phyloP scores from a whole-genome alignment of 1,140 invertebrate genomes.

The Prorops nasuta region DNA sequence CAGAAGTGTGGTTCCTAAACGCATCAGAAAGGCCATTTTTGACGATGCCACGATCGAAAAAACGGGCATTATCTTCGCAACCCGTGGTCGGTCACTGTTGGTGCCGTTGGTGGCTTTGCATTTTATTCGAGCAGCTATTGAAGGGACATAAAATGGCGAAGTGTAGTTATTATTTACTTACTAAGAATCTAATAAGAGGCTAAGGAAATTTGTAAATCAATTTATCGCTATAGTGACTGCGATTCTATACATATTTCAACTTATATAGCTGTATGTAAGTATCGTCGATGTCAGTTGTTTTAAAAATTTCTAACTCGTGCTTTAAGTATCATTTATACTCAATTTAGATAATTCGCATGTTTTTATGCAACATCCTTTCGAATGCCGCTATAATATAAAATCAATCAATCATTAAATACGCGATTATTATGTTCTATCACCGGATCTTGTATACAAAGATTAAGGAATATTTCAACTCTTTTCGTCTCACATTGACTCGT shows the following conservation, averaged over 20 bases:
- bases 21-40: no score
- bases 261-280: conserved; percentile 16
- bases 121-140: conserved; percentile 24
- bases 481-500: no score
- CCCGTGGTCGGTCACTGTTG: conserved; percentile 15
- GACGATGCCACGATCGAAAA: no score
- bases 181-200: conserved; percentile 20
- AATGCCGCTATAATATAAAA: no score
- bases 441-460: no score
- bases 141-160: conserved; percentile 40
- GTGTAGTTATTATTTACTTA: conserved; percentile 38
- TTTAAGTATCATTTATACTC: not conserved
- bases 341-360: not conserved
- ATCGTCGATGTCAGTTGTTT: conserved; percentile 15
- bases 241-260: not conserved
- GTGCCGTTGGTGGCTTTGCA: conserved; percentile 21
- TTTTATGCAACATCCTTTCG: not conserved
- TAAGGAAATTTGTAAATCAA: not conserved
- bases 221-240: not conserved
- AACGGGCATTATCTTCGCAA: no score
- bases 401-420: no score
- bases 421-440: no score
- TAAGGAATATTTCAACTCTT: no score
- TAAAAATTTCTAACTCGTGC: conserved; percentile 17
- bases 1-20: no score